Conservation (phyloP, 2,888 invertebrate genomes). For the Neoitamus cyanurus region DNA sequence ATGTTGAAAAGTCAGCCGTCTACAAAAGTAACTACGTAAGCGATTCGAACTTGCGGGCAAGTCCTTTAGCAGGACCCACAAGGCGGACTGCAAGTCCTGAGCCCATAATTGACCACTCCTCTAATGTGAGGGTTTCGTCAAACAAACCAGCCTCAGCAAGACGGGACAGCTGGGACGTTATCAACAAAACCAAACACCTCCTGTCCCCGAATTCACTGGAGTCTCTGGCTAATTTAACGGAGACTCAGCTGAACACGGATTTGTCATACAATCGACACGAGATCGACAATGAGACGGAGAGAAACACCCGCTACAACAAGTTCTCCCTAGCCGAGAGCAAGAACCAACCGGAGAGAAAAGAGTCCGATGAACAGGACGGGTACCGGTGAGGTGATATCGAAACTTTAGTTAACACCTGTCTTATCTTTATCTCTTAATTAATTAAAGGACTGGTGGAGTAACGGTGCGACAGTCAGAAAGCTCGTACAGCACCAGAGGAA, state of each 20-base stretch:
- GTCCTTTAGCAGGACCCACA: slow-evolving; percentile 69
- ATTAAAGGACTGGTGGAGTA: slow-evolving; percentile 62
- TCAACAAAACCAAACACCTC: slow-evolving; percentile 82
- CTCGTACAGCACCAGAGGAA: slow-evolving; percentile 62
- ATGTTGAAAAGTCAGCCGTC: slow-evolving; percentile 67
- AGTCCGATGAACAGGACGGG: slow-evolving; percentile 61
- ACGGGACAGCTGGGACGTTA: slow-evolving; percentile 84
- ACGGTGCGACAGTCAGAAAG: slow-evolving; percentile 65
- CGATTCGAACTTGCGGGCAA: slow-evolving; percentile 65
- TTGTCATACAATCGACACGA: slow-evolving; percentile 66
- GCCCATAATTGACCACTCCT: slow-evolving; percentile 70
- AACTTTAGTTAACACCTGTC: not conserved
- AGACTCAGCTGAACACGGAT: slow-evolving; percentile 70
- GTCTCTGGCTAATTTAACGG: slow-evolving; percentile 76
- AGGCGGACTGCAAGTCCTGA: slow-evolving; percentile 71
- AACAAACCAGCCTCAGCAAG: slow-evolving; percentile 70
- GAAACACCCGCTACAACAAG: slow-evolving; percentile 73
- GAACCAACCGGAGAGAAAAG: slow-evolving; percentile 56
- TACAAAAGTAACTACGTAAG: slow-evolving; percentile 68
- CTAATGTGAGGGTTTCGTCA: slow-evolving; percentile 72
- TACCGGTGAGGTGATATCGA: slow-evolving; percentile 52
- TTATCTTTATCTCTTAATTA: slow-evolving; percentile 48
- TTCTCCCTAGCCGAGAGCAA: slow-evolving; percentile 64
- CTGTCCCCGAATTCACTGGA: slow-evolving; percentile 78
- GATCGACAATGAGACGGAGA: slow-evolving; percentile 72